These are phyloP conservation scores for Neodiprion fabricii DNA, from an alignment of 1,140 invertebrate genomes.

Conservation along the genomic window DNA sequence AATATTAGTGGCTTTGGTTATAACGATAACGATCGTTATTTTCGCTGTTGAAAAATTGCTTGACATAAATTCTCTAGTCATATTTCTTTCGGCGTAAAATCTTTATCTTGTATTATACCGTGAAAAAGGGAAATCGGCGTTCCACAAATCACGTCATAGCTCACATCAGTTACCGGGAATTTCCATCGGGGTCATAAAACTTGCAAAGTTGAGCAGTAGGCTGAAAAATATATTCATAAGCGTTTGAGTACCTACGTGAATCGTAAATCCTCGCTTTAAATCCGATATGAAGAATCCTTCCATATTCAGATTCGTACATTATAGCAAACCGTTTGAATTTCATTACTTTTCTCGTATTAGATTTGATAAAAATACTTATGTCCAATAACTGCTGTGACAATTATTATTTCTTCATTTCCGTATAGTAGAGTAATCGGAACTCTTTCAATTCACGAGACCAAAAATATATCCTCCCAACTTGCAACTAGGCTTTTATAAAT, in stretches of 20 bases:
- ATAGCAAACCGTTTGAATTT: neutral
- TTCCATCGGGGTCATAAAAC: neutral
- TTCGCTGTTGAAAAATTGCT: no score
- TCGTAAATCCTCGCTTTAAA: constrained; percentile 6
- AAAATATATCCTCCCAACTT: no score
- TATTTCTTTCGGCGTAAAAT: neutral
- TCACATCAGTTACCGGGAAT: neutral
- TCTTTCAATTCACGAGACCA: no score
- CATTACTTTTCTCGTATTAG: no score
- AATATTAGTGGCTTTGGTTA: no score
- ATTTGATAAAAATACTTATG: no score
- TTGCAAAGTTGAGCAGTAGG: neutral
- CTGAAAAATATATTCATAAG: constrained; percentile 5
- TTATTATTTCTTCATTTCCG: no score
- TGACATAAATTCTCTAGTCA: neutral
- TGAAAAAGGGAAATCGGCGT: neutral
- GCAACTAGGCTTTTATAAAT: no score
- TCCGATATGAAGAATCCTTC: constrained; percentile 6
- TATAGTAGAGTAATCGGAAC: no score
- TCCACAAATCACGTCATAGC: neutral
- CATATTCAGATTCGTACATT: neutral
- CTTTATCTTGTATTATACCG: neutral
- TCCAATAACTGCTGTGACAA: no score
- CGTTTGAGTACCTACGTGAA: neutral
- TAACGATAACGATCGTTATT: no score